Base-by-base conservation (phyloP, 1,140 invertebrate species). In the Triops cancriformis region DNA sequence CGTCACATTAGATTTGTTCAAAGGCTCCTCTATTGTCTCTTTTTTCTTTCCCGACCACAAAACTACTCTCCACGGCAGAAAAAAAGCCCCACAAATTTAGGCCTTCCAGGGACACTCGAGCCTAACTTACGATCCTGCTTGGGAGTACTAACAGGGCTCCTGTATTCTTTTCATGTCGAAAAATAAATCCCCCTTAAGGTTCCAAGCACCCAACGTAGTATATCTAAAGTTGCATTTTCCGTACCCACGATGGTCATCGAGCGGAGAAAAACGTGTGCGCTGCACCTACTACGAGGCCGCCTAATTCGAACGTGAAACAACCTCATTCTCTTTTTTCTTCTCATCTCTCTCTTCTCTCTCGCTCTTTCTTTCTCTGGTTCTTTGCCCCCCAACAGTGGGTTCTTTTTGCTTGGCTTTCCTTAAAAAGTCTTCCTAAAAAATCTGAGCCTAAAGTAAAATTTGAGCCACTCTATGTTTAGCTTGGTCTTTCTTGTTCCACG, bases 1-100 rank as follows among this genome's bases (percentile, higher is more conserved):
- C 51, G 51, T 64, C 51, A 64, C 51, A 11, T 64, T 64, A 64
- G 51, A 64, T 64, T 64, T 64, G 51, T 64, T 64, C 51, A 64
- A 64, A 64, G 51, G n/a, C 51, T n/a, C n/a, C n/a, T n/a, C n/a
- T 64, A n/a, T 23, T 64, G 23, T 64, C 23, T 64, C 51, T 64
- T 64, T 23, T 64, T 64, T 23, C 10, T n/a, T 64, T 64, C 23
- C 9, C 18, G 14, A 64, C 51, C 51, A 64, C 51, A 64, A 64
- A 51, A 64, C 18, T 23, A 12, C 23, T 64, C 51, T 64, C 23
- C 23, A 18, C 1, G 6, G 14, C 1, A 64, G 45, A 64, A 64
- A 23, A 64, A n/a, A 64, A 37, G 31, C 31, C 31, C 31, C 31
- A 64, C n/a, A 64, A 64, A 64, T 64, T 64, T 64, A 64, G 18